Evolutionary conservation across 2,797 vertebrate species (phyloP), one percentile per base, ranked within the genome.

Genomic region (Carapus acus): DNA sequence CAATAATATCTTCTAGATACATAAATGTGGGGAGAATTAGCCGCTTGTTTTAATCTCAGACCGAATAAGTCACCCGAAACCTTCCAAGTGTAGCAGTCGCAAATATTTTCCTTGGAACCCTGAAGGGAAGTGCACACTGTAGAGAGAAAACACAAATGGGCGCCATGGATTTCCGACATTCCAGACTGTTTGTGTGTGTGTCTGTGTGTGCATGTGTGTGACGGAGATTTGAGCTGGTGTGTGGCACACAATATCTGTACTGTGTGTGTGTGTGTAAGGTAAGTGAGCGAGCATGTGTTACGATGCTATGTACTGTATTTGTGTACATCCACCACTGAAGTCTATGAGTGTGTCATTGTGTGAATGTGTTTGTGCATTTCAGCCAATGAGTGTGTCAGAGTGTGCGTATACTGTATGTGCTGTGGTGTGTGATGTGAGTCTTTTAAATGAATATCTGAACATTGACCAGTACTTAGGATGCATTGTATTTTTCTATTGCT

Each of bases 71-170:
- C 63, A 9, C 24, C 44, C 54, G 16, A 44, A 72, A 67, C 58
- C 69, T 71, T 71, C 16, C 1, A 47, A 62, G 59, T 55, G 53
- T 68, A 78, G 74, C 69, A 79, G 78, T 77, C 74, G 53, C 75
- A 79, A 79, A 84, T 84, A 80, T 86, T 85, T 81, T 85, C 73
- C 77, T 82, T 85, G 81, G 78, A 77, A 59, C 64, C 71, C 72
- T 49, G 7, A 53, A 46, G 77, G 76, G 65, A 80, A 72, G 73
- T 51, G 63, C 55, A 65, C 60, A 56, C 62, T 70, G 71, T 60
- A 67, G 65, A 76, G 65, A 53, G 69, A 77, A 78, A 80, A 81
- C 73, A 79, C 62, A 72, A 80, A 65, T 52, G 73, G 69, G 62
- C 53, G 62, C 60, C 62, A 59, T 73, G 65, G 67, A 69, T 74